Conservation (phyloP, 1,140 invertebrate species). For the Tetramorium parvispinum region DNA sequence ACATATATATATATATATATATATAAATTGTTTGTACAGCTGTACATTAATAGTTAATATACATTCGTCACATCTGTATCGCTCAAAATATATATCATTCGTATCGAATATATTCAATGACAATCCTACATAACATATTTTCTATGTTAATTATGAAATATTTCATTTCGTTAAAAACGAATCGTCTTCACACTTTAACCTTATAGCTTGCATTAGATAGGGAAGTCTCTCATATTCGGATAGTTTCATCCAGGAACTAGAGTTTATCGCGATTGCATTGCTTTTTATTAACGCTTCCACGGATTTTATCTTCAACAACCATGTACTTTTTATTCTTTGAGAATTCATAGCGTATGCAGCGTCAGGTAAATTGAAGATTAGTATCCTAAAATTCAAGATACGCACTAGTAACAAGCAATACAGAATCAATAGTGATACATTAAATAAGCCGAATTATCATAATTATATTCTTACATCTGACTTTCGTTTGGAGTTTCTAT, state of each 20-base stretch:
- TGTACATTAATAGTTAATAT: not conserved
- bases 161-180: slow-evolving; percentile 14
- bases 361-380: slow-evolving; percentile 79
- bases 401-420: not conserved
- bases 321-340: slow-evolving; percentile 76
- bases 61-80: not conserved
- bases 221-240: slow-evolving; percentile 84
- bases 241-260: slow-evolving; percentile 81
- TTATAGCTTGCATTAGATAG: slow-evolving; percentile 84
- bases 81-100: slow-evolving; percentile 13
- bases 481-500: slow-evolving; percentile 79
- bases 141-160: slow-evolving; percentile 14
- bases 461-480: slow-evolving; percentile 82
- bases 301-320: slow-evolving; percentile 78
- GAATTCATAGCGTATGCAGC: slow-evolving; percentile 82
- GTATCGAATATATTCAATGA: not conserved
- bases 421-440: not conserved
- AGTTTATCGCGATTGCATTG: slow-evolving; percentile 81
- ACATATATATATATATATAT: no score
- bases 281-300: slow-evolving; percentile 80
- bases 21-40: not conserved
- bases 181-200: slow-evolving; percentile 72
- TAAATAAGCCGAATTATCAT: slow-evolving; percentile 39
- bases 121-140: slow-evolving; percentile 9
- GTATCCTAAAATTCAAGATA: slow-evolving; percentile 82